Base-by-base conservation (phyloP, 2,797 vertebrate species). In the Gobionotothen gibberifrons region DNA sequence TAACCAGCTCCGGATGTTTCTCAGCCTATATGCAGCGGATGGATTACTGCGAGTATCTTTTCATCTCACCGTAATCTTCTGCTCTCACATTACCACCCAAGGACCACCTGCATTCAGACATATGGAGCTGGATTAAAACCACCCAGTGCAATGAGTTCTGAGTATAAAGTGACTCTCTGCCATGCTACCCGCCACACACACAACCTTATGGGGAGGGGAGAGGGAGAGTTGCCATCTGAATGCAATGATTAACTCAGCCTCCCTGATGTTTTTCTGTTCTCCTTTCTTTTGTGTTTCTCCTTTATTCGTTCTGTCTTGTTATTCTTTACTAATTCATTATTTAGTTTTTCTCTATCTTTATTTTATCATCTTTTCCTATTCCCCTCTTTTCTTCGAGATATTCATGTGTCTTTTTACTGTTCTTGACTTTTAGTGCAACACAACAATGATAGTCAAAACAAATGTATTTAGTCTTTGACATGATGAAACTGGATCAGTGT, bases 1-100 rank as follows among this genome's bases (percentile, higher is more conserved):
- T 88, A 92, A 92, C 81, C 76, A 86, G 74, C 83, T 88, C 88
- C 82, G 87, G 85, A 92, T 92, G 90, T 88, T 81, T 75, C 70
- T 69, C 69, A 74, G 79, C 81, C 83, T 86, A 60, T 43, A n/a
- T 65, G 62, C 85, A 77, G 48, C 79, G 78, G 81, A 77, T 79
- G 69, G 84, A 87, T 91, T 85, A 83, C 84, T 49, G 49, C 1
- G 0, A 82, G 76, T 76, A 85, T 89, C 82, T 87, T 84, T 86
- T 87, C 79, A 90, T 91, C 89, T 87, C 52, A 39, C 66, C 74
- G 76, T 85, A 89, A 90, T 90, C 82, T 70, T 85, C 86, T 87
- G 63, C 75, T 81, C 84, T 92, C 82, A 52, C 65, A 83, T 91
- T 90, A 80, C 87, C 72, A 66, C 53, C 43, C 29, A 59, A 74